Base-by-base conservation (phyloP, 2,797 vertebrate species). In the Catharus ustulatus region DNA sequence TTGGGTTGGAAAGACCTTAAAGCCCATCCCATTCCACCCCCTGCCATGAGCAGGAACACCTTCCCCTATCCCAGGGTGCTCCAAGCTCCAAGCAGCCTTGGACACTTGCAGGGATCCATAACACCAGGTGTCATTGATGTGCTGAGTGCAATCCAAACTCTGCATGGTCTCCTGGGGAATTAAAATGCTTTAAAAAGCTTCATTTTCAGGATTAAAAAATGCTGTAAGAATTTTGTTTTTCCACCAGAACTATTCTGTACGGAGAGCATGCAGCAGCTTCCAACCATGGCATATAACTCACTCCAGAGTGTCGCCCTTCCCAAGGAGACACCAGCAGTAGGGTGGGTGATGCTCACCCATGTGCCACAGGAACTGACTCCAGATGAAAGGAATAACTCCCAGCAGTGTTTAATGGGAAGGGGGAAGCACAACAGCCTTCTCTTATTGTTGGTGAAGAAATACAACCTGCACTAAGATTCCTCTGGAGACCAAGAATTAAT, bases 71-170 rank as follows among this genome's bases (percentile, higher is more conserved):
- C n/a, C 80, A 66, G 51, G 1, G 2, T 58, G 23, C 51, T 64
- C 58, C 64, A 76, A 69, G 9, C 23, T 23, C 43, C 0, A 0
- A 5, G 57, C n/a, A 84, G 4, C 73, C 40, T 32, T 23, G 66
- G 0, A 2, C 34, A 20, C 17, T 52, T 32, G 29, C 66, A 64
- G 58, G n/a, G 24, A 4, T 48, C 15, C 67, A 5, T 12, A 34
- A 55, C 29, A 10, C 0, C 0, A 46, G 17, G 16, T 8, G 10
- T 13, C 57, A 7, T 4, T 7, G 13, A 48, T 24, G 43, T 26
- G 30, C 32, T 4, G 36, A 67, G 46, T 1, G 5, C 81, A 36
- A 54, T 5, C 62, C 0, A 1, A 79, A 36, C 52, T 32, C 43
- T 10, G 2, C 26, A 0, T 11, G 32, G 10, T 22, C 74, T 77